Evolutionary conservation across 2,113 vertebrate species (phyloP).

Genomic region (Lepisosteus osseus): DNA sequence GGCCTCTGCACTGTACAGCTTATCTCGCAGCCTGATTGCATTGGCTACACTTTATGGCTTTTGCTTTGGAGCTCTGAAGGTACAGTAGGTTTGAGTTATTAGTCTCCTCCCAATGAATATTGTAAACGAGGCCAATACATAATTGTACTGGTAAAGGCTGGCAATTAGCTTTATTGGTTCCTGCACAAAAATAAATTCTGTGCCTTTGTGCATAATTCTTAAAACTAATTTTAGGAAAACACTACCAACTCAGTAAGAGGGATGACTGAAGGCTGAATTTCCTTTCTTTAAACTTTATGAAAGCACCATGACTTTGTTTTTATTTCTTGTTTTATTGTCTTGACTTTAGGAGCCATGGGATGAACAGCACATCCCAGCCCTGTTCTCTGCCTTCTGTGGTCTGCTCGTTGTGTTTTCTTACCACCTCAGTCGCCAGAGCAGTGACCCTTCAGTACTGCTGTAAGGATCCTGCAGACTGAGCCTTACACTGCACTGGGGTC

Average conservation of each 20-base stretch:
- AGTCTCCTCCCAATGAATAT: too few relatives aligned
- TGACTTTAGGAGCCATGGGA: slow-evolving; percentile 87
- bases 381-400: slow-evolving; percentile 95
- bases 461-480: slow-evolving; percentile 45
- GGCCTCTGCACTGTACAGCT: slow-evolving; percentile 78
- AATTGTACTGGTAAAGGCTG: too few relatives aligned
- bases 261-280: too few relatives aligned
- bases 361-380: slow-evolving; percentile 86
- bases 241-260: too few relatives aligned
- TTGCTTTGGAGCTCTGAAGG: slow-evolving; percentile 91
- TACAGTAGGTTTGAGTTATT: slow-evolving; percentile 43
- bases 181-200: too few relatives aligned
- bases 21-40: slow-evolving; percentile 75
- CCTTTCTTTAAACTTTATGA: too few relatives aligned
- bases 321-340: slow-evolving; percentile 29
- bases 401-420: slow-evolving; percentile 89
- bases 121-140: too few relatives aligned
- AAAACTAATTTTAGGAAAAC: too few relatives aligned
- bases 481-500: too few relatives aligned
- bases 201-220: too few relatives aligned
- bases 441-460: slow-evolving; percentile 86
- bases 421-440: slow-evolving; percentile 96
- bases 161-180: too few relatives aligned
- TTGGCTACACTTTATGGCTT: slow-evolving; percentile 78
- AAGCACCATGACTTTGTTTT: slow-evolving; percentile 36